Base-by-base conservation (phyloP, 23 tunicate genomes). In the Corella eumyota region DNA sequence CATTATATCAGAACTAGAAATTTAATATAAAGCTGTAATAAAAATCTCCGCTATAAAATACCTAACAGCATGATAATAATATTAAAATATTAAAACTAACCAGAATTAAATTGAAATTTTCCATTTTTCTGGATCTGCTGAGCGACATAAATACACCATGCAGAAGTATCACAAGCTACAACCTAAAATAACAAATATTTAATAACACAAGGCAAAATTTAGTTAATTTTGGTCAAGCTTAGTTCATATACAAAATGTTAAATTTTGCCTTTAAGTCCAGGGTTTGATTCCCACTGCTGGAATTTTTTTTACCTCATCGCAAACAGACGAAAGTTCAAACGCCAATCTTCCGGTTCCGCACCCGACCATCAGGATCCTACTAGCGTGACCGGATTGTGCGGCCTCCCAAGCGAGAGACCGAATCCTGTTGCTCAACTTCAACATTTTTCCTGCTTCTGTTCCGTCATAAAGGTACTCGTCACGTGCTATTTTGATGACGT, bases 331-430 rank as follows among this genome's bases (percentile, higher is more conserved):
- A 49, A 86, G 61, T 50, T 86, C 79, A 72, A 86, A 86, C 25
- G 80, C 77, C 15, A 86, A 50, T 19, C 60, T 56, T 36, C 95
- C 95, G 13, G 77, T 56, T 30, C 80, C 85, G 53, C 95, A 86
- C 30, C 95, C 95, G 34, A 86, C 67, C 70, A 86, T 69, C 20
- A 86, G 59, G 21, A 74, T 78, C n/a, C 77, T 64, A 32, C 68
- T 64, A 13, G 76, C 73, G 34, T 61, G 69, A 1, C 21, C 46
- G 20, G 46, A 38, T 29, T 61, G 50, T 0, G 85, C 68, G 6
- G 85, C 70, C 51, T 68, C 67, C 67, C 57, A 60, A 26, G 75
- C 75, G 22, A 61, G 40, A 0, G 75, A 68, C 5, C 75, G 55
- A 34, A 68, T 60, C 13, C 69, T 60, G 33, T 60, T 59, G 37